Percentiles rank a stretch among this genome's conserved stretches.
Conservation (phyloP, 2,888 invertebrate genomes). For the Pemphredon lugubris region DNA sequence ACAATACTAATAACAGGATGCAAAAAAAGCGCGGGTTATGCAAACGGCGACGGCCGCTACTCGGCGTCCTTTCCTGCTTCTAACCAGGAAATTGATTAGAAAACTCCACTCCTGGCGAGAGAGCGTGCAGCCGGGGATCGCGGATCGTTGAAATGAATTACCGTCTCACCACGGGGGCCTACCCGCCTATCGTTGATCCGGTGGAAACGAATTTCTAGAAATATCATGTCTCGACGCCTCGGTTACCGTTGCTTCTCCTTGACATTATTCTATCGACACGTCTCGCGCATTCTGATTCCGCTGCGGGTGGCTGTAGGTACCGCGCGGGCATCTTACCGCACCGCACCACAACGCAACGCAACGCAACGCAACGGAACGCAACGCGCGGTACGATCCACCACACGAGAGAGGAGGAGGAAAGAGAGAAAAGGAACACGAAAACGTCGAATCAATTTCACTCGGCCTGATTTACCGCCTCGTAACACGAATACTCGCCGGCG, state of each 20-base stretch:
- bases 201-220: constrained; percentile 35
- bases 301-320: neutral
- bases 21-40: constrained; percentile 50
- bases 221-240: constrained; percentile 25
- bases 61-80: constrained; percentile 45
- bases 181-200: neutral
- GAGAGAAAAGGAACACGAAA: too few species aligned
- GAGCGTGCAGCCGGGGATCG: too few species aligned
- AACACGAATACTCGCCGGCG: too few species aligned
- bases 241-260: constrained; percentile 62
- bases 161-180: too few species aligned
- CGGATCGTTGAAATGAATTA: constrained; percentile 15
- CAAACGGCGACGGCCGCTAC: constrained; percentile 40
- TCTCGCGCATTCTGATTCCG: constrained; percentile 7
- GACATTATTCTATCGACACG: constrained; percentile 55
- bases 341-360: too few species aligned
- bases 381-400: too few species aligned
- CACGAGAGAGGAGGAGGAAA: too few species aligned
- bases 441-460: too few species aligned
- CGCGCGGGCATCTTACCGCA: neutral
- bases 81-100: constrained; percentile 62
- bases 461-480: too few species aligned
- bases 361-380: too few species aligned
- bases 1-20: constrained; percentile 38
- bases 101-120: constrained; percentile 20